Evolutionary conservation across 2,888 invertebrate genomes (phyloP).

Genomic region (Julus scandinavius): DNA sequence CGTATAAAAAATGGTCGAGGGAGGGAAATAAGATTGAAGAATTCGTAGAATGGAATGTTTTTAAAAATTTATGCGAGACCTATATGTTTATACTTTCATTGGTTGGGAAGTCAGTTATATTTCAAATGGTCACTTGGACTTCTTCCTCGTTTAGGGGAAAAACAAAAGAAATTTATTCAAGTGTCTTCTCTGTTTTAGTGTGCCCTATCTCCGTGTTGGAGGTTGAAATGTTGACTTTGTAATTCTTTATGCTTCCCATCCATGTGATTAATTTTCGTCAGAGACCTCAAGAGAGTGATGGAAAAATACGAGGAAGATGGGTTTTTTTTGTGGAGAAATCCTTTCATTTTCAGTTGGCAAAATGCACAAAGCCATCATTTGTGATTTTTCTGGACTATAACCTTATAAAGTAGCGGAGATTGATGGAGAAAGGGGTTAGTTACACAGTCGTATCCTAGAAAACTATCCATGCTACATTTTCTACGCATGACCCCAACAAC

Average conservation of each 20-base stretch:
- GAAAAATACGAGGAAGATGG: not conserved
- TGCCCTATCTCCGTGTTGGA: not conserved
- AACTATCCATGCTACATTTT: too few species aligned
- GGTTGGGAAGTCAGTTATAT: not conserved
- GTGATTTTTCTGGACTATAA: too few species aligned
- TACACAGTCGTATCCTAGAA: not conserved
- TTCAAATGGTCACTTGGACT: slow-evolving; percentile 8
- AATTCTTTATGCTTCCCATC: not conserved
- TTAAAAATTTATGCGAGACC: not conserved
- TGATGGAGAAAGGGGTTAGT: not conserved
- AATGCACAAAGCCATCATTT: not conserved
- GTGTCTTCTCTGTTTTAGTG: not conserved
- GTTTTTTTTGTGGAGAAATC: not conserved
- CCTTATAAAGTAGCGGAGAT: too few species aligned
- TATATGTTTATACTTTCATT: slow-evolving; percentile 24
- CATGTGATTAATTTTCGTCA: not conserved
- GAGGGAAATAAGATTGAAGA: slow-evolving; percentile 33
- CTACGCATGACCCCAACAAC: too few species aligned
- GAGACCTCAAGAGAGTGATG: not conserved
- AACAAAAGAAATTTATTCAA: not conserved
- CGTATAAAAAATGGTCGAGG: not conserved
- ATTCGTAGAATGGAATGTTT: slow-evolving; percentile 12
- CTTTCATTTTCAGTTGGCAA: slow-evolving; percentile 13
- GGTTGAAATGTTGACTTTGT: not conserved
- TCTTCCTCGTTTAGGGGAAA: not conserved